Conservation (phyloP, 2,888 invertebrate species). For the Cotesia congregata region DNA sequence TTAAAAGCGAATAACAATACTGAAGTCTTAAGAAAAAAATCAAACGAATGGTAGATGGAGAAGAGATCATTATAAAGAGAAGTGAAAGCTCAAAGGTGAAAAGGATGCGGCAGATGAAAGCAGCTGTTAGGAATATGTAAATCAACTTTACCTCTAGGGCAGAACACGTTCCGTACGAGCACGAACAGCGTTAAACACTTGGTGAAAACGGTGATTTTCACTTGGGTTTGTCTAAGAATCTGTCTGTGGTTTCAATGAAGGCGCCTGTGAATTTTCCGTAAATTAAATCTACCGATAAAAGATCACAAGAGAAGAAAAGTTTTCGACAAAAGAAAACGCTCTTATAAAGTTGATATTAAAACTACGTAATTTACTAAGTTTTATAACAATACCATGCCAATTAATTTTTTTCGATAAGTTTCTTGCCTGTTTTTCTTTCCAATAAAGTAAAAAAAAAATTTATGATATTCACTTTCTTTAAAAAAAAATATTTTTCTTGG, state of each 20-base stretch:
- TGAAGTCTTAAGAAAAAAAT: neutral
- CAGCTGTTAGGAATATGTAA: constrained; percentile 54
- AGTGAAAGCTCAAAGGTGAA: constrained; percentile 41
- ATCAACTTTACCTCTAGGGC: constrained; percentile 47
- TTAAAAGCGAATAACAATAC: neutral
- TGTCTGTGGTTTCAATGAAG: constrained; percentile 9
- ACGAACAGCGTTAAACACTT: constrained; percentile 50
- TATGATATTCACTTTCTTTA: no score
- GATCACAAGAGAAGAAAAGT: constrained; percentile 5
- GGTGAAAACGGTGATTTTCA: constrained; percentile 46
- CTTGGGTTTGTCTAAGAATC: constrained; percentile 28
- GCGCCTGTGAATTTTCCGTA: neutral
- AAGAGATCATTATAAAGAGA: constrained; percentile 23
- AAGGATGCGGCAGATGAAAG: constrained; percentile 38
- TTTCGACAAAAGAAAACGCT: neutral
- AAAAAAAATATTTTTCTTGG: no score
- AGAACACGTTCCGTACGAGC: constrained; percentile 15
- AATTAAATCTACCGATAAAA: constrained; percentile 9
- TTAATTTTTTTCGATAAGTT: neutral
- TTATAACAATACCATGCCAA: neutral
- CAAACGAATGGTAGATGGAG: constrained; percentile 3
- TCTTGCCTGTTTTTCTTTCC: neutral
- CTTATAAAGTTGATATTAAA: neutral
- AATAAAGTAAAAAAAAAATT: neutral
- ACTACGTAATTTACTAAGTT: neutral